These are phyloP conservation scores for Telmatherina bonti DNA, from an alignment of 2,797 vertebrate genomes.

Conservation along the genomic window DNA sequence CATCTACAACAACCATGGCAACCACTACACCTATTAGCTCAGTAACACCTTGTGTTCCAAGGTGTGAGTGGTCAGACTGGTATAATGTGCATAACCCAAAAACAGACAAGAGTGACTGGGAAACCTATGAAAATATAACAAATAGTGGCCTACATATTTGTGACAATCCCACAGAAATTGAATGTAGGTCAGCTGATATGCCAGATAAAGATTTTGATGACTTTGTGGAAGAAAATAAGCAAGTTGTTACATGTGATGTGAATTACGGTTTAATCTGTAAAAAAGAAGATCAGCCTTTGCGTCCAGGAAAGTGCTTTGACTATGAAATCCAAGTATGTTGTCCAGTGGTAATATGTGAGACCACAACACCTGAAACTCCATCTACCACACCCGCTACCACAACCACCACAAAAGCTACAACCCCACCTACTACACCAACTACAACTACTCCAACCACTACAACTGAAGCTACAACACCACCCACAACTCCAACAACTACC, in stretches of 20 bases:
- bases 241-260: constrained; percentile 67
- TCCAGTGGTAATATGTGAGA: neutral
- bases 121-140: constrained; percentile 80
- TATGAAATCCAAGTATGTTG: constrained; percentile 75
- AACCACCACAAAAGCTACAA: neutral
- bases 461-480: no score
- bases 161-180: constrained; percentile 46
- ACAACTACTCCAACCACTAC: no score
- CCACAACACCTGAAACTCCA: neutral
- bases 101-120: constrained; percentile 65
- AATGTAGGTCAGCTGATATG: constrained; percentile 35
- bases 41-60: constrained; percentile 43
- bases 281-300: constrained; percentile 10
- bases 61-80: constrained; percentile 80
- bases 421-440: neutral
- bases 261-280: constrained; percentile 70
- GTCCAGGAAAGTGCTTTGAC: constrained; percentile 67
- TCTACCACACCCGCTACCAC: neutral
- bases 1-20: neutral
- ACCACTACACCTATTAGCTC: neutral
- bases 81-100: constrained; percentile 59
- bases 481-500: no score
- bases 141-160: constrained; percentile 61
- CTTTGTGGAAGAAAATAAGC: neutral
- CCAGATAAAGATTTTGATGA: constrained; percentile 45